Base-by-base conservation (phyloP, 2,797 vertebrate species). In the Poecilia velifera region DNA sequence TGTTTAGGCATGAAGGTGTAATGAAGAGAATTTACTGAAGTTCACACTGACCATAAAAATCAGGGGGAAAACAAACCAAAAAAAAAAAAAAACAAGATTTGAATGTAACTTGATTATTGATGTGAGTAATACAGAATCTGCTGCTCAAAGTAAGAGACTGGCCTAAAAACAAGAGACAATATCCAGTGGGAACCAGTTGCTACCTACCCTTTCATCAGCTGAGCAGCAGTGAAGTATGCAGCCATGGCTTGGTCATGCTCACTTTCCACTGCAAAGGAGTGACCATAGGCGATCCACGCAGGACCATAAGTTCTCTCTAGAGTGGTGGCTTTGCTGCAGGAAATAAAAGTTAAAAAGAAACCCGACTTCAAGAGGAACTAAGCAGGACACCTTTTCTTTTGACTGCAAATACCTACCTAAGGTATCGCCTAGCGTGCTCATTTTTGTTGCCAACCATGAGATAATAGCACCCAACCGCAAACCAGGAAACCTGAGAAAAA, bases 361-460 rank as follows among this genome's bases (percentile, higher is more conserved):
- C 16, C 7, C 0, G 13, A 25, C 82, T 4, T 28, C 25, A 62
- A 9, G 8, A 72, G 36, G 12, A 3, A 20, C 28, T 12, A 85
- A 76, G 78, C 74, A 76, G 16, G 28, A 75, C 20, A 1, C 2
- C 22, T 13, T 53, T 74, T n/a, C 4, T 43, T 83, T 51, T 12
- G 9, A 71, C 20, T 55, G 9, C 16, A 16, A 28, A 59, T 14
- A 74, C 90, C 70, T 95, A 98, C 98, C 98, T 99, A 59, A 99
- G 97, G 46, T 99, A 99, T 82, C 98, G 96, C 81, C 98, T 96
- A 41, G 98, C 98, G 31, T 99, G 98, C 88, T 99, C 98, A 34
- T 99, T 99, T 96, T 99, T 99, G 92, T 99, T 98, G 59, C 98
- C 98, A 34, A 99, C 98, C 98, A 99, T 99, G 79, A 99, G 97